Percentiles rank a stretch among this genome's conserved stretches.
Evolutionary conservation across 92 coral and sea anemone genomes (phyloP).

Genomic region (Actinostola sp.): DNA sequence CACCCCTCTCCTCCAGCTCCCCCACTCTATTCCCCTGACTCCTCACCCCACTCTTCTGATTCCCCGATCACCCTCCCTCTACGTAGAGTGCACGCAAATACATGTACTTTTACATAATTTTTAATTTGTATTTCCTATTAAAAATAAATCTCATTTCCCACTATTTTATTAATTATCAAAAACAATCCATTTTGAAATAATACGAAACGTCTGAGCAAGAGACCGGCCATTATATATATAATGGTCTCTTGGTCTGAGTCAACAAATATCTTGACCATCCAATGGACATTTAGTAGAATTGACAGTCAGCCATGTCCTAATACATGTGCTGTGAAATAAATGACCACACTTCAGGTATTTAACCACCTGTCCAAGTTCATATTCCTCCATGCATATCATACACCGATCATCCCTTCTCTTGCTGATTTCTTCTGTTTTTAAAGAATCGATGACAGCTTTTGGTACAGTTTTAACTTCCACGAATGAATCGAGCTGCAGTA

Average conservation of each 20-base stretch:
- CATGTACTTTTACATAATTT: too few species aligned
- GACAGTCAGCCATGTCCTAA: slow-evolving; percentile 74
- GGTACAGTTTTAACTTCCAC: slow-evolving; percentile 79
- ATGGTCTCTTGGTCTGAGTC: neutral
- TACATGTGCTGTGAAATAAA: slow-evolving; percentile 78
- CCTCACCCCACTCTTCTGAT: too few species aligned
- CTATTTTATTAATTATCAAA: too few species aligned
- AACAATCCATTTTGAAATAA: too few species aligned
- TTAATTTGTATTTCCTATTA: too few species aligned
- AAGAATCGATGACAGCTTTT: slow-evolving; percentile 44
- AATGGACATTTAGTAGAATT: slow-evolving; percentile 88
- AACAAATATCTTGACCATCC: slow-evolving; percentile 79
- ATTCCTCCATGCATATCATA: slow-evolving; percentile 86
- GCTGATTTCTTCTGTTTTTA: slow-evolving; percentile 54
- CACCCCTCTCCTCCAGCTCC: too few species aligned
- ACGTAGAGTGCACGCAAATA: too few species aligned
- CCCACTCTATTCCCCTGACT: too few species aligned
- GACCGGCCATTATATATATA: too few species aligned
- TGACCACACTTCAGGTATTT: slow-evolving; percentile 83
- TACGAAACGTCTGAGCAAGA: too few species aligned
- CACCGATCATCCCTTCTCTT: slow-evolving; percentile 48
- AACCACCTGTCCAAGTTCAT: slow-evolving; percentile 59
- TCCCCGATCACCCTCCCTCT: too few species aligned
- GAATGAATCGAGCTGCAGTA: slow-evolving; percentile 72
- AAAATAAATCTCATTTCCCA: too few species aligned